Evolutionary conservation across 2,888 invertebrate species (phyloP).

Genomic region (Miltochrista miniata): DNA sequence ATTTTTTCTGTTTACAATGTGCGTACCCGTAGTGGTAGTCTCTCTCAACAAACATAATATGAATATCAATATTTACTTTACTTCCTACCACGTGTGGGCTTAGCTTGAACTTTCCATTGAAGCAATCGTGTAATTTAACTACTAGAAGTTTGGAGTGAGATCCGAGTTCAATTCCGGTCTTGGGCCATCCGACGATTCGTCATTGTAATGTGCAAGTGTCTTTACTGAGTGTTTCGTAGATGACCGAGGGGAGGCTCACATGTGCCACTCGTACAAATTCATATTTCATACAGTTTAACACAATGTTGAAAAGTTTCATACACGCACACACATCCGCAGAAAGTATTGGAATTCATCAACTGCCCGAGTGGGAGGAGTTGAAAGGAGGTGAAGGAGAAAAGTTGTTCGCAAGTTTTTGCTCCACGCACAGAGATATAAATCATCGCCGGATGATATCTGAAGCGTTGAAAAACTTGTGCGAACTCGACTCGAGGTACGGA

Average conservation of each 20-base stretch:
- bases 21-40: no score
- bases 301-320: slow-evolving; percentile 30
- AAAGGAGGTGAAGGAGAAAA: not conserved
- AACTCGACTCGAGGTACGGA: slow-evolving; percentile 11
- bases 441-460: slow-evolving; percentile 41
- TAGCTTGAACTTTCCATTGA: no score
- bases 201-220: not conserved
- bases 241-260: slow-evolving; percentile 7
- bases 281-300: slow-evolving; percentile 40
- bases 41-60: no score
- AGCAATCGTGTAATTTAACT: no score
- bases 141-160: no score
- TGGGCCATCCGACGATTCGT: not conserved
- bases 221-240: not conserved
- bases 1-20: no score
- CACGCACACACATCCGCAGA: not conserved
- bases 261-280: slow-evolving; percentile 27
- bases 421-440: slow-evolving; percentile 45
- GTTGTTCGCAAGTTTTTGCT: slow-evolving; percentile 35
- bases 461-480: slow-evolving; percentile 39
- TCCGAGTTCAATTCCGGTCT: no score
- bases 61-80: no score
- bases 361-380: slow-evolving; percentile 1
- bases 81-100: no score
- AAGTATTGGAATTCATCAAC: slow-evolving; percentile 33